phyloP scores from a whole-genome alignment of 2,113 vertebrate genomes.

The Daphoenositta chrysoptera region DNA sequence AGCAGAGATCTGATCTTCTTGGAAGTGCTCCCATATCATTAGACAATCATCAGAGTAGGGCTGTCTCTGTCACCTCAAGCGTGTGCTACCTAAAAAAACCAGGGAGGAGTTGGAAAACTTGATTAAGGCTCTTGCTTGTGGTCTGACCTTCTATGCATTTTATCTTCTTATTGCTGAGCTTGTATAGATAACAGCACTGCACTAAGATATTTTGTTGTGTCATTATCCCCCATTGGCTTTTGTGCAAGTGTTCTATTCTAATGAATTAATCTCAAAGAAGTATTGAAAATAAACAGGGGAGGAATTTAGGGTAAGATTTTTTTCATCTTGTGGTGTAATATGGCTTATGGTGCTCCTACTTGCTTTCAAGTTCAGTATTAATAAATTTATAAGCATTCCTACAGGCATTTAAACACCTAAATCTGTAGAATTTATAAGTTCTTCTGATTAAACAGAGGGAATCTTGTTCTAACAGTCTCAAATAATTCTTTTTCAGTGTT shows the following conservation, averaged over 20 bases:
- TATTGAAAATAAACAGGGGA: background rate
- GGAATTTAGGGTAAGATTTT: background rate
- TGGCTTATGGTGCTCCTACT: background rate
- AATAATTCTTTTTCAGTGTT: background rate
- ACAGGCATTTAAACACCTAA: background rate
- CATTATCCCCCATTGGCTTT: background rate
- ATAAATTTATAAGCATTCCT: background rate
- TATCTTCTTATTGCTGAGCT: background rate
- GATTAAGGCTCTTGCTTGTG: background rate
- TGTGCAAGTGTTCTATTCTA: background rate
- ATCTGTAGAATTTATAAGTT: background rate
- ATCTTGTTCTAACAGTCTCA: background rate
- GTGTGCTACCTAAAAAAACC: background rate
- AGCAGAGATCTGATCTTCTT: background rate
- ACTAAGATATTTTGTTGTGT: background rate
- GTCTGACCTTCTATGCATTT: background rate
- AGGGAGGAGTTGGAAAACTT: background rate
- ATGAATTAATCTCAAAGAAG: background rate
- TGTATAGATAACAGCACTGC: background rate
- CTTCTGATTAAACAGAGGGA: background rate
- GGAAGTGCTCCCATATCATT: background rate
- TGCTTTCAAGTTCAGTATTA: background rate
- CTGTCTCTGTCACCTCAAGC: background rate
- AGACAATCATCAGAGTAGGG: background rate
- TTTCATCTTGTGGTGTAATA: background rate